Evolutionary conservation across 1,140 invertebrate species (phyloP), one percentile per base, ranked within the genome.

Genomic region (Zaprionus ornatus): DNA sequence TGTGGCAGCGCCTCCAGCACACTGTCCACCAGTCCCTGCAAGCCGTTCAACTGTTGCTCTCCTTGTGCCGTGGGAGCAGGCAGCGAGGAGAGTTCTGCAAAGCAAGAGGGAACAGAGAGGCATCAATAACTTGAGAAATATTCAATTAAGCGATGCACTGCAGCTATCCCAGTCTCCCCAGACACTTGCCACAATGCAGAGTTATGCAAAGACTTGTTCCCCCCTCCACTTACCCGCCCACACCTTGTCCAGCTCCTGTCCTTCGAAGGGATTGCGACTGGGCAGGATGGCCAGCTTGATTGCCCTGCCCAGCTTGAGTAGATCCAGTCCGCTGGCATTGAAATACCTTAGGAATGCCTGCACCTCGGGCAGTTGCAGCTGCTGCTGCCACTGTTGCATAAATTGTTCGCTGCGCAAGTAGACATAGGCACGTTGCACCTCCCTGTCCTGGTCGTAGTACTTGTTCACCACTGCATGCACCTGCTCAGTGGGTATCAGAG

Each of bases 11-110:
- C 56, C 23, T 88, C 86, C 32, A 92, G 72, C 21, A 92, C 72
- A 54, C 84, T 82, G 56, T 92, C 88, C 10, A 91, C 81, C 54
- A 92, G 65, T 0, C 88, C 91, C 15, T 91, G 91, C 52, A 92
- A 66, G 6, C 91, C 91, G 23, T 78, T 84, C 15, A 82, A 63
- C 19, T 78, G 74, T 13, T 82, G 76, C 21, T 63, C 61, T 1
- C 64, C 50, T 23, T 45, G 12, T 21, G 67, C 32, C 23, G 13
- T 35, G 27, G 27, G 12, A 12, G 42, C 40, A 0, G 48, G 35
- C 5, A 65, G 10, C 9, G 40, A 32, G 37, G 19, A 17, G n/a
- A 67, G 25, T 7, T 63, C 59, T 70, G 71, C 25, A 40, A 19
- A 32, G n/a, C 32, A 52, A n/a, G 19, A 1, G n/a, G 40, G 6